A percentile compares a stretch with the other conserved stretches of the same genome.
Conservation (phyloP, 2,888 invertebrate species). For the Cephonodes hylas region DNA sequence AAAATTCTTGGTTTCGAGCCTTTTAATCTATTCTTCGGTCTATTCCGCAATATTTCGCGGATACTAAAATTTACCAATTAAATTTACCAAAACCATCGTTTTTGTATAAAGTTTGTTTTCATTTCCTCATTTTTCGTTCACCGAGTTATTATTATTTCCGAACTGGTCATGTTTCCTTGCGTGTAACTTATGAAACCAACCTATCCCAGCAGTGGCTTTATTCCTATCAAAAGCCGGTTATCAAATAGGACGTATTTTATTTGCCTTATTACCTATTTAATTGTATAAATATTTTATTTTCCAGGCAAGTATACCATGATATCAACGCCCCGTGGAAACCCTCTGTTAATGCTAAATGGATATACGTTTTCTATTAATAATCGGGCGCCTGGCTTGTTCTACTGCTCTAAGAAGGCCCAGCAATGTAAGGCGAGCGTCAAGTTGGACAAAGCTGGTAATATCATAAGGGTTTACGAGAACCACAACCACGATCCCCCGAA, state of each 20-base stretch:
- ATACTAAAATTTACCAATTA: too few species aligned
- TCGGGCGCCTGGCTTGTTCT: constrained; percentile 30
- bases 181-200: too few species aligned
- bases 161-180: too few species aligned
- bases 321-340: constrained; percentile 26
- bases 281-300: not conserved
- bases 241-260: not conserved
- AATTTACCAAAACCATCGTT: too few species aligned
- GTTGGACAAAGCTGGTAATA: constrained; percentile 27
- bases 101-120: too few species aligned
- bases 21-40: too few species aligned
- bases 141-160: too few species aligned
- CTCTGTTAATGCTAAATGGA: constrained; percentile 37
- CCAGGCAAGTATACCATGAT: constrained; percentile 21
- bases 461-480: constrained; percentile 24
- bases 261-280: not conserved
- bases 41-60: too few species aligned
- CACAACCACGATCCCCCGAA: constrained; percentile 34
- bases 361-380: constrained; percentile 41
- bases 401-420: constrained; percentile 31
- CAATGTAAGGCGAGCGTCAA: constrained; percentile 35
- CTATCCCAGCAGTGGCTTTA: too few species aligned
- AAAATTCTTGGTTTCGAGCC: too few species aligned
- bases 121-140: too few species aligned
- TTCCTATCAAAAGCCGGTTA: too few species aligned